A percentile compares a stretch with the other conserved stretches of the same genome.
Conservation (phyloP, 1,140 invertebrate species). For the Drosophila funebris region DNA sequence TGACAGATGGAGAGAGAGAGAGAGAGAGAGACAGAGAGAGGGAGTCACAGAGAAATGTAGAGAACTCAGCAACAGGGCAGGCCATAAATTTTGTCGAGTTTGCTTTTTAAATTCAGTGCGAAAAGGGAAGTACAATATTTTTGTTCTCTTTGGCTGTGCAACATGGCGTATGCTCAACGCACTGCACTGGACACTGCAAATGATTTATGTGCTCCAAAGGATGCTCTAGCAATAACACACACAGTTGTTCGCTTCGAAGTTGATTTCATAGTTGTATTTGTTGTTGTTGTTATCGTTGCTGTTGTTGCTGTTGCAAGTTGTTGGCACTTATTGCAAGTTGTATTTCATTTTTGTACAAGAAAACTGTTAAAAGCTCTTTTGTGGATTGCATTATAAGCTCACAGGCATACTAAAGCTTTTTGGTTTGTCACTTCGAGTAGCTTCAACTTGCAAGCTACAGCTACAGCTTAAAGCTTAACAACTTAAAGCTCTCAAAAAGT, state of each 20-base stretch:
- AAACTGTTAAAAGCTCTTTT: slow-evolving; percentile 5
- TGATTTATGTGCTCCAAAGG: slow-evolving; percentile 54
- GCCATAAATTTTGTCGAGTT: slow-evolving; percentile 15
- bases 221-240: slow-evolving; percentile 9
- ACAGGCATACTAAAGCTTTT: not conserved
- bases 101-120: slow-evolving; percentile 20
- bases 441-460: not conserved
- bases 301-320: not conserved
- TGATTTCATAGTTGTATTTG: too few species aligned
- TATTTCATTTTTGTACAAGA: slow-evolving; percentile 6
- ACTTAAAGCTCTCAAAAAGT: not conserved
- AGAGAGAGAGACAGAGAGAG: not conserved
- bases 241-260: not conserved
- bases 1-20: too few species aligned
- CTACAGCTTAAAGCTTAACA: slow-evolving; percentile 2
- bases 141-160: slow-evolving; percentile 11
- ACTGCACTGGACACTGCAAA: slow-evolving; percentile 8
- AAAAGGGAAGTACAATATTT: not conserved
- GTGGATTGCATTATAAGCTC: slow-evolving; percentile 20
- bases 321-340: not conserved
- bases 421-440: too few species aligned
- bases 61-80: slow-evolving; percentile 14
- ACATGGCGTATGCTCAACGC: slow-evolving; percentile 58
- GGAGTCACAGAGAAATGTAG: not conserved
- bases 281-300: not conserved